Evolutionary conservation across 2,113 vertebrate genomes (phyloP).

Genomic region (Regulus satrapa): DNA sequence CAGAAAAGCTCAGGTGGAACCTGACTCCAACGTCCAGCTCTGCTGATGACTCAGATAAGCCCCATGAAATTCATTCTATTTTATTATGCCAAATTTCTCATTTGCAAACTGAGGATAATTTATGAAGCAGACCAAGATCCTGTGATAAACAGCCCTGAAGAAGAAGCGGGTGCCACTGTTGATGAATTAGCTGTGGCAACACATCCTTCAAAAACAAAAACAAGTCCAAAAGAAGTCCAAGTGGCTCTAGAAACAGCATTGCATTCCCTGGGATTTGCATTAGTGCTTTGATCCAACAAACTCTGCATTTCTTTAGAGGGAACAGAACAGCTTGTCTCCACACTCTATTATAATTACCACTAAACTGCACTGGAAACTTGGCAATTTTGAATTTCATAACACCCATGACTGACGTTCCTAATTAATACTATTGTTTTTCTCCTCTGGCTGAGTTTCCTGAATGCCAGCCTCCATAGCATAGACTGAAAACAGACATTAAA

Average conservation of each 20-base stretch:
- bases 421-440: slow-evolving; percentile 73
- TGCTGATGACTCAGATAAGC: neutral
- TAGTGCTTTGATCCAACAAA: slow-evolving; percentile 49
- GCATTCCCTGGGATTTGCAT: slow-evolving; percentile 13
- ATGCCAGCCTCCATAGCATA: slow-evolving; percentile 50
- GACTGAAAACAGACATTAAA: slow-evolving; percentile 70
- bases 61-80: neutral
- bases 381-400: slow-evolving; percentile 72
- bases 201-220: neutral
- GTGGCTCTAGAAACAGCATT: neutral
- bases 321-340: slow-evolving; percentile 72
- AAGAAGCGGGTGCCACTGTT: neutral
- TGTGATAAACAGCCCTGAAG: neutral
- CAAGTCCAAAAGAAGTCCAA: neutral
- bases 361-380: slow-evolving; percentile 63
- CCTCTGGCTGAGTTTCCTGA: slow-evolving; percentile 68
- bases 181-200: neutral
- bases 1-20: neutral
- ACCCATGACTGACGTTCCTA: slow-evolving; percentile 72
- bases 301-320: slow-evolving; percentile 39
- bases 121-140: neutral
- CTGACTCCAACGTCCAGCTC: neutral
- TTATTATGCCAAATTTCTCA: neutral
- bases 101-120: neutral
- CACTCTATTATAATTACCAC: slow-evolving; percentile 67